Percentiles rank a stretch among this genome's conserved stretches.
phyloP scores from a whole-genome alignment of 2,888 invertebrate species.

The Lysandra bellargus region DNA sequence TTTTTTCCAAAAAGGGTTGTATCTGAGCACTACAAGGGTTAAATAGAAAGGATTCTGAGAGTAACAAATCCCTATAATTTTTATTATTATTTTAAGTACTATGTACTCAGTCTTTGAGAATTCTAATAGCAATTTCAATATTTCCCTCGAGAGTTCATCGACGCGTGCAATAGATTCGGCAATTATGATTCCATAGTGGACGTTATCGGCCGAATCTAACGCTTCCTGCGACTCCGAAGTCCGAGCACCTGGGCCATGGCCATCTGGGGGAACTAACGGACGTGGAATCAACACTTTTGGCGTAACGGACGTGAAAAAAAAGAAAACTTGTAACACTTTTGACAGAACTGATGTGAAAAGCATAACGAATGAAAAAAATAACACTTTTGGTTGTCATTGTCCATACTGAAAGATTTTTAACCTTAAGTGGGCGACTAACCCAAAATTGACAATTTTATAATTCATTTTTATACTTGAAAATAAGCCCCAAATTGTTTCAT shows the following conservation, averaged over 20 bases:
- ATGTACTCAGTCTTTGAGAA: background rate
- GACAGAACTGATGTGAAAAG: background rate
- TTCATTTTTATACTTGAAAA: too few relatives aligned
- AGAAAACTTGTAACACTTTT: background rate
- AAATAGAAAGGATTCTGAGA: too few relatives aligned
- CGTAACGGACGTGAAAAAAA: constrained; percentile 31
- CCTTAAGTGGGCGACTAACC: too few relatives aligned
- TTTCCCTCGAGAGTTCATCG: background rate
- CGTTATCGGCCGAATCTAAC: constrained; percentile 34
- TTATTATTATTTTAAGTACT: too few relatives aligned
- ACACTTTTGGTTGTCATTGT: background rate
- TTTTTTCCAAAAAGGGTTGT: too few relatives aligned
- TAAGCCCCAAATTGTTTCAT: too few relatives aligned
- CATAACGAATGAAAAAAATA: too few relatives aligned
- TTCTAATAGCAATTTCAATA: background rate
- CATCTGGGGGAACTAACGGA: constrained; percentile 33
- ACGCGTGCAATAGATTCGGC: constrained; percentile 18
- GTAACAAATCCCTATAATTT: too few relatives aligned
- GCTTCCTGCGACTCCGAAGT: constrained; percentile 41
- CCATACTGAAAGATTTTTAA: background rate
- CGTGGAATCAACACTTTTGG: constrained; percentile 7
- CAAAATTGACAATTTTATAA: too few relatives aligned
- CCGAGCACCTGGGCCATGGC: constrained; percentile 45
- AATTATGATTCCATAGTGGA: constrained; percentile 29
- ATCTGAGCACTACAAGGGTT: too few relatives aligned